Evolutionary conservation across 2,888 invertebrate genomes (phyloP), one percentile per base, ranked within the genome.

Genomic region (Nomada ferruginata): DNA sequence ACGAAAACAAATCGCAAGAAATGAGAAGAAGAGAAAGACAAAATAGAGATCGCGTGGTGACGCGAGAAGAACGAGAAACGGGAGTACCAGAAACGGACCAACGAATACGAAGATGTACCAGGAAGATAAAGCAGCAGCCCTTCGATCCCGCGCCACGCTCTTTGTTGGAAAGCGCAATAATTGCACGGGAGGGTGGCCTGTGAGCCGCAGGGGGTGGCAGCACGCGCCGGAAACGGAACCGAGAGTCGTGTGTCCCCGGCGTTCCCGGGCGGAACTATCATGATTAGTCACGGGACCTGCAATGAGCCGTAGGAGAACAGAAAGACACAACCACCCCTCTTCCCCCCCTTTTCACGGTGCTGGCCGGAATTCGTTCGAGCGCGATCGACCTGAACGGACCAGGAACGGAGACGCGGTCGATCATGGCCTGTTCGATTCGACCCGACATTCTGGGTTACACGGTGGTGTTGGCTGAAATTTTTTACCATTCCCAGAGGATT

Each of bases 251-350:
- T 93, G 93, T 92, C 93, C 91, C 91, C 90, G 92, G 92, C 93
- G 92, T 93, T 93, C 92, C 92, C 93, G 90, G 89, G 91, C 93
- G 93, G 93, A 93, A 93, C 93, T 93, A 93, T 93, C 93, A 91
- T 93, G 93, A 93, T 93, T 93, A 93, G 93, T 93, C 93, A 93
- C 92, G 93, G 92, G 89, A 89, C 89, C 86, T 89, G 91, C 90
- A 91, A 91, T 90, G 91, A 92, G 92, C 89, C 85, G 84, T 85
- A 88, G 83, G 88, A 90, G 87, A 88, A 81, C 79, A 85, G 88
- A 88, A 88, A 88, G 88, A 88, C 88, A 87, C 76, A 79, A 76
- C 76, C 71, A 52, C 65, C 59, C 66, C 76, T 52, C 26, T 52
- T 2, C 23, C 23, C 15, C 18, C 26, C 72, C 50, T 68, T 74